Percentiles rank a stretch among this genome's conserved stretches.
phyloP scores from a whole-genome alignment of 2,113 vertebrate genomes.

The Indicator indicator region DNA sequence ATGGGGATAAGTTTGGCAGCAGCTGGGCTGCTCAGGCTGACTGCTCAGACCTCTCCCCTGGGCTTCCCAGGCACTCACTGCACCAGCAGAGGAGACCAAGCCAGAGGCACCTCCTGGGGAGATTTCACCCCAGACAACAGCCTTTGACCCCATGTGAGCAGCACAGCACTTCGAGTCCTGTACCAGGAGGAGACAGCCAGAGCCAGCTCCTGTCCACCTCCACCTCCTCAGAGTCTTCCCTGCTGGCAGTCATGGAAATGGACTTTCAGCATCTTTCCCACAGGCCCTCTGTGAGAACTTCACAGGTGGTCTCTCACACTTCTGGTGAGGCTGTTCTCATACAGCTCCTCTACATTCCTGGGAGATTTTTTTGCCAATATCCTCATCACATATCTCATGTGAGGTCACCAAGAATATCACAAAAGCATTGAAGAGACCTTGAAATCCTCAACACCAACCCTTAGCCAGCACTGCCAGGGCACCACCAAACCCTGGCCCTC shows the following conservation, averaged over 20 bases:
- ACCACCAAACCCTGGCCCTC: too few species aligned
- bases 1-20: conserved; percentile 55
- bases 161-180: fast-evolving
- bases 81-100: neutral
- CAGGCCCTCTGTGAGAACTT: neutral
- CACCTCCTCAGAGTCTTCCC: neutral
- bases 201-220: neutral
- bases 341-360: neutral
- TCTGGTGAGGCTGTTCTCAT: neutral
- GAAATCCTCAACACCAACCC: too few species aligned
- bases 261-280: neutral
- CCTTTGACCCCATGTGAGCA: neutral
- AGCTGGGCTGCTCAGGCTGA: neutral
- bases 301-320: neutral
- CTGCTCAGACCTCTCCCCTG: conserved; percentile 1
- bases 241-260: neutral
- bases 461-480: too few species aligned
- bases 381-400: neutral
- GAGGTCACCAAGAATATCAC: neutral
- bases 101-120: neutral
- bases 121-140: neutral
- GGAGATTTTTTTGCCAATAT: neutral
- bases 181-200: neutral
- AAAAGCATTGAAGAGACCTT: too few species aligned
- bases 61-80: neutral